Base-by-base conservation (phyloP, 2,888 invertebrate genomes). In the Ommatoiulus sabulosus region DNA sequence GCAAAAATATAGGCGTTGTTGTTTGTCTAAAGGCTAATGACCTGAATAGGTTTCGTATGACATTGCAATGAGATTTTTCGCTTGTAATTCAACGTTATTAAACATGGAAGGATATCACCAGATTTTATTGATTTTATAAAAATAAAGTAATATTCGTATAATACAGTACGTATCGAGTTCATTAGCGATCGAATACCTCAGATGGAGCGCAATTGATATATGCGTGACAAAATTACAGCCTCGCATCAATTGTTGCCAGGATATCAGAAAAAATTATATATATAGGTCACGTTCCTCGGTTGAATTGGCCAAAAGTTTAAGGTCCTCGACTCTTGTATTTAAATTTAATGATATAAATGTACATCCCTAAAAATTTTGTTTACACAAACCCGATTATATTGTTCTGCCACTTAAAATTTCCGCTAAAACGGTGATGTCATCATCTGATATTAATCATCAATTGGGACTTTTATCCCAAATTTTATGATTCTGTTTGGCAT, bases 221-320 rank as follows among this genome's bases (percentile, higher is more conserved):
- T 20, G 63, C n/a, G 0, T n/a, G 63, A 63, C 20, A 20, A n/a
- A 63, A 20, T 7, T 46, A 46, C 46, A 46, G 46, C 63, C 5
- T 63, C 5, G 20, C n/a, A n/a, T n/a, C 20, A n/a, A 63, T n/a
- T n/a, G 63, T 5, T 1, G 57, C 5, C 63, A 63, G 63, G 63
- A 63, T 63, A 63, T 63, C 20, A 63, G 63, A 5, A 63, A 5
- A 63, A 35, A 35, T 35, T 35, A 35, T 0, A 35, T 35, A 63
- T 7, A 0, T 63, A 63, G 63, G 63, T 63, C 63, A 63, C 20
- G 63, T 63, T 63, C 63, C 63, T n/a, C 63, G 63, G 20, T 4
- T 63, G 63, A 63, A 63, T 63, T 63, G 63, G 3, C 63, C 63
- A 63, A 63, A 63, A 63, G 63, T 63, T 63, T 63, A 63, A 63